These are phyloP conservation scores for Nematostella vectensis DNA, from an alignment of 92 coral and sea anemone genomes.

Conservation along the genomic window DNA sequence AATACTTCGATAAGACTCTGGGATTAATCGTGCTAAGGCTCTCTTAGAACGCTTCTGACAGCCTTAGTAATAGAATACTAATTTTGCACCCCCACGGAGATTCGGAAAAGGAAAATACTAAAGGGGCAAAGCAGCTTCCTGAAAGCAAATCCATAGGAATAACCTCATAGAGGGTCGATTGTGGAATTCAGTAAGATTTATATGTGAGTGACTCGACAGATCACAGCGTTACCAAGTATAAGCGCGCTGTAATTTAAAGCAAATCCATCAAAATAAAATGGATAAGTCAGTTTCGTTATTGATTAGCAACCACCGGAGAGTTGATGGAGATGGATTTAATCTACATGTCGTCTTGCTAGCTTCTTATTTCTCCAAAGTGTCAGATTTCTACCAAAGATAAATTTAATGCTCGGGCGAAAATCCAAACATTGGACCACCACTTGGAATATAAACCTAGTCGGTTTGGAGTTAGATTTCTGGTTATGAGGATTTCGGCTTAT, in stretches of 20 bases:
- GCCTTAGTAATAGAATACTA: background rate
- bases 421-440: background rate
- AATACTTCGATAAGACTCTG: background rate
- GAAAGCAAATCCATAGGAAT: too few species aligned
- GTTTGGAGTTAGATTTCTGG: background rate
- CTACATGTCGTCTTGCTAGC: background rate
- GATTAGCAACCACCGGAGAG: background rate
- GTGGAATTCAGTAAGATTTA: too few species aligned
- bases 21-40: too few species aligned
- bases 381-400: conserved; percentile 1
- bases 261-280: background rate
- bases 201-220: too few species aligned
- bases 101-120: background rate
- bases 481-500: background rate
- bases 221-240: background rate
- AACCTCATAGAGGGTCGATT: too few species aligned
- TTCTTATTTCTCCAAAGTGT: background rate
- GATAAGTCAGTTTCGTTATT: background rate
- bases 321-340: conserved; percentile 2
- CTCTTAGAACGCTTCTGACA: too few species aligned
- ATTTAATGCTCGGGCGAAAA: background rate
- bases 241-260: background rate
- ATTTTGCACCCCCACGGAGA: background rate
- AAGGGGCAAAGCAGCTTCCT: too few species aligned
- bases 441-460: background rate